Evolutionary conservation across 2,888 invertebrate genomes (phyloP).

Genomic region (Eledone cirrhosa): DNA sequence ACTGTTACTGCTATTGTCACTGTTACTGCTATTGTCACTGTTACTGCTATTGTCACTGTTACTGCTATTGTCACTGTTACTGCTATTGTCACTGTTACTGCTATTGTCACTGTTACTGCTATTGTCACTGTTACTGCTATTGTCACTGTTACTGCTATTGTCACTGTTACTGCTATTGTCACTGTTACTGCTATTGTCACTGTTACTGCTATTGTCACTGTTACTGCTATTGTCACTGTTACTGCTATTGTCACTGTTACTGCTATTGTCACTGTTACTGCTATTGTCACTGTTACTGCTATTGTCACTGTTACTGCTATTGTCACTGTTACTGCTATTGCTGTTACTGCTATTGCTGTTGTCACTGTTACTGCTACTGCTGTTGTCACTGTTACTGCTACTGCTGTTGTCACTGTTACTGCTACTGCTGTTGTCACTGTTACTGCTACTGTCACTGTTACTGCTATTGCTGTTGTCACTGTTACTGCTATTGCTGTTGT

Average conservation of each 20-base stretch:
- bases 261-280: constrained; percentile 13
- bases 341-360: not conserved
- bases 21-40: too few species aligned
- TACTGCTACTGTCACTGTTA: constrained; percentile 13
- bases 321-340: constrained; percentile 9
- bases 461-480: constrained; percentile 13
- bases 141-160: not conserved
- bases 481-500: constrained; percentile 13
- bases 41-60: too few species aligned
- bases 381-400: not conserved
- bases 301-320: constrained; percentile 8
- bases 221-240: not conserved
- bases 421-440: not conserved
- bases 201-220: constrained; percentile 7
- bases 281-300: constrained; percentile 9
- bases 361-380: constrained; percentile 13
- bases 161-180: constrained; percentile 1
- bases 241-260: not conserved
- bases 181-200: constrained; percentile 7
- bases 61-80: too few species aligned
- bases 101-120: too few species aligned
- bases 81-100: too few species aligned
- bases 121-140: too few species aligned
- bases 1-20: too few species aligned
- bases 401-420: too few species aligned